These are phyloP conservation scores for Cynaeus angustus DNA, from an alignment of 2,888 invertebrate genomes.

Conservation along the genomic window DNA sequence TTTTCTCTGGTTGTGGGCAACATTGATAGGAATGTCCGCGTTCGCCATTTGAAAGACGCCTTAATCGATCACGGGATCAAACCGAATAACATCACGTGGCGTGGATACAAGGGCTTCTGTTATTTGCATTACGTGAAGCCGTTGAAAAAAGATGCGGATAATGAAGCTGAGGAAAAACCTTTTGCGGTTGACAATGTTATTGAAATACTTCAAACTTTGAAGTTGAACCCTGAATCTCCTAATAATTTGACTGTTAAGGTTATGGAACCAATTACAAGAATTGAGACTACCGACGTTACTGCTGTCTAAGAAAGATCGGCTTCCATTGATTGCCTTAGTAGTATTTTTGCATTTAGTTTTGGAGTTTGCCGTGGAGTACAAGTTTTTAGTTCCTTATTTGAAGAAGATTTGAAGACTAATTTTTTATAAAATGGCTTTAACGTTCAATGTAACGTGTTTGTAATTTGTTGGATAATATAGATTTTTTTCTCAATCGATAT, in stretches of 20 bases:
- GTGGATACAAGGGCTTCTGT: constrained; percentile 67
- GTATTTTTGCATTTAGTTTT: constrained; percentile 23
- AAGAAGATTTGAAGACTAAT: constrained; percentile 33
- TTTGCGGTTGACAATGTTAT: constrained; percentile 72
- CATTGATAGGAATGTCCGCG: constrained; percentile 81
- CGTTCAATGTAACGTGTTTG: constrained; percentile 16
- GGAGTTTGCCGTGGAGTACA: constrained; percentile 40
- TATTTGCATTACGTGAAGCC: constrained; percentile 85
- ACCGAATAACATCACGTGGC: constrained; percentile 85
- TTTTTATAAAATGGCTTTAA: constrained; percentile 35
- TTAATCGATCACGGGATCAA: constrained; percentile 83
- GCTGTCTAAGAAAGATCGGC: constrained; percentile 66
- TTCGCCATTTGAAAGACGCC: constrained; percentile 84
- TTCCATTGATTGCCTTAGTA: constrained; percentile 43
- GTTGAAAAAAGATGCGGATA: constrained; percentile 62
- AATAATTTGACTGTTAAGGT: constrained; percentile 70
- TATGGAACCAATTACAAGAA: constrained; percentile 73
- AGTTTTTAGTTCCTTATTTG: constrained; percentile 38
- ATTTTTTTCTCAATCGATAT: not conserved
- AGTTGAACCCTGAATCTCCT: constrained; percentile 67
- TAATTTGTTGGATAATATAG: constrained; percentile 27
- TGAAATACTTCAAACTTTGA: constrained; percentile 71
- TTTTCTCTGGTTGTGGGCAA: constrained; percentile 80
- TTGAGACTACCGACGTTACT: constrained; percentile 73
- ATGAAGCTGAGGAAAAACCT: constrained; percentile 57